Evolutionary conservation across 2,888 invertebrate species (phyloP).

Genomic region (Hypomecis atomaria): DNA sequence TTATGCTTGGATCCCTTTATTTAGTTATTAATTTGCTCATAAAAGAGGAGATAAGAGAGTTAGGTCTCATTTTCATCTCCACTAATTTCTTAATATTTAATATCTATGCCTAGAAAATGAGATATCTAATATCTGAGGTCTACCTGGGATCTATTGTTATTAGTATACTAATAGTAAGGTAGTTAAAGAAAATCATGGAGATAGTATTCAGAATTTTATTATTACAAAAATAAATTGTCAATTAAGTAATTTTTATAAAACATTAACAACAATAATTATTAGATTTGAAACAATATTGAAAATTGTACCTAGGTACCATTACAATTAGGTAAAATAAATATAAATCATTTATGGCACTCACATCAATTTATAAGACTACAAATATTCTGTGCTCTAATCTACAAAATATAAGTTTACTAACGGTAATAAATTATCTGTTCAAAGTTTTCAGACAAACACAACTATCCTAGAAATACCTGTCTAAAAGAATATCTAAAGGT

Average conservation of each 20-base stretch:
- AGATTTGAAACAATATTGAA: constrained; percentile 15
- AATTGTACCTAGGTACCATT: constrained; percentile 1
- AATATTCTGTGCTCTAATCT: neutral
- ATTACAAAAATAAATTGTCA: constrained; percentile 56
- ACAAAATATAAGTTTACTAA: too few relatives aligned
- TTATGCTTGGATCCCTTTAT: too few relatives aligned
- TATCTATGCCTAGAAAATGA: too few relatives aligned
- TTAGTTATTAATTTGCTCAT: too few relatives aligned
- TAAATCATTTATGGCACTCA: constrained; percentile 1
- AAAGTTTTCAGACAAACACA: too few relatives aligned
- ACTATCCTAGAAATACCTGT: too few relatives aligned
- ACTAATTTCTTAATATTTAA: too few relatives aligned
- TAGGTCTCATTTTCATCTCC: too few relatives aligned
- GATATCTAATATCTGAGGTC: too few relatives aligned
- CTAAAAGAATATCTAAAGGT: too few relatives aligned
- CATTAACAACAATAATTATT: constrained; percentile 52
- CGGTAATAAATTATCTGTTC: too few relatives aligned
- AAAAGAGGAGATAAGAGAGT: too few relatives aligned
- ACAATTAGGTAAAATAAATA: neutral
- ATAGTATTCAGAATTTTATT: constrained; percentile 44
- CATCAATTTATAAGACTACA: neutral
- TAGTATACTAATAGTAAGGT: neutral
- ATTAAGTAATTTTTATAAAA: constrained; percentile 48
- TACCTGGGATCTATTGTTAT: neutral
- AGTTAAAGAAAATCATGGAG: neutral